Evolutionary conservation across 2,888 invertebrate genomes (phyloP).

Genomic region (Drosophila peninsularis): DNA sequence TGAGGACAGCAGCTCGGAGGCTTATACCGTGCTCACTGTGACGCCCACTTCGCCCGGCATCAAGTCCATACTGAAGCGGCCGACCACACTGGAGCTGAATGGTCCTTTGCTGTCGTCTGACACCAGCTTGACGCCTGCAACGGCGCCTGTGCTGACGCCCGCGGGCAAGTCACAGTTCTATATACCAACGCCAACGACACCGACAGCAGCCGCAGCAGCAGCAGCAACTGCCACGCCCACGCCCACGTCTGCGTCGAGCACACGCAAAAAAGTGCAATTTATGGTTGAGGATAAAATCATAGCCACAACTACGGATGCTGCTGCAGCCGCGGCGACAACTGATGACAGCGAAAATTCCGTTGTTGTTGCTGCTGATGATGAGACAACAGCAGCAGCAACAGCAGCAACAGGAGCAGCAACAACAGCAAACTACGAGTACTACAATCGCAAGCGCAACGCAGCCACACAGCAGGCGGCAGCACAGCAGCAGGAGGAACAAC

Average conservation of each 20-base stretch:
- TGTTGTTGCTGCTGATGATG: conserved; percentile 39
- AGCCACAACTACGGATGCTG: conserved; percentile 51
- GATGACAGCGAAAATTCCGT: conserved; percentile 58
- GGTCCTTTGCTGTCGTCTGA: conserved; percentile 38
- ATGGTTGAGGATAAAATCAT: conserved; percentile 87
- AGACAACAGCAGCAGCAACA: conserved; percentile 34
- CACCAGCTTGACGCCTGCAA: conserved; percentile 35
- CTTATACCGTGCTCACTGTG: conserved; percentile 70
- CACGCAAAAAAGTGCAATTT: conserved; percentile 90
- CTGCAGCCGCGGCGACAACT: conserved; percentile 58
- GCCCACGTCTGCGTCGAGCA: conserved; percentile 61
- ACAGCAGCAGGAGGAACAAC: conserved; percentile 26
- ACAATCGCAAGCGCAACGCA: conserved; percentile 76
- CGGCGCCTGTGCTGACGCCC: conserved; percentile 48
- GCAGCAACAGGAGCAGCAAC: conserved; percentile 18
- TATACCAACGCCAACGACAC: conserved; percentile 82
- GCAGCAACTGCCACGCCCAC: conserved; percentile 78
- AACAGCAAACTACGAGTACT: conserved; percentile 80
- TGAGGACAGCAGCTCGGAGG: conserved; percentile 26
- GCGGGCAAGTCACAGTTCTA: conserved; percentile 82
- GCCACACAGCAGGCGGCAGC: conserved; percentile 58
- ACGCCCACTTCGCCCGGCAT: conserved; percentile 83
- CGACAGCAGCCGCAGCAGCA: conserved; percentile 41
- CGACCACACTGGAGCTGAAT: conserved; percentile 82
- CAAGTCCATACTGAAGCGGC: conserved; percentile 87